Base-by-base conservation (phyloP, 1,140 invertebrate species). In the Protaetia brevitarsis region DNA sequence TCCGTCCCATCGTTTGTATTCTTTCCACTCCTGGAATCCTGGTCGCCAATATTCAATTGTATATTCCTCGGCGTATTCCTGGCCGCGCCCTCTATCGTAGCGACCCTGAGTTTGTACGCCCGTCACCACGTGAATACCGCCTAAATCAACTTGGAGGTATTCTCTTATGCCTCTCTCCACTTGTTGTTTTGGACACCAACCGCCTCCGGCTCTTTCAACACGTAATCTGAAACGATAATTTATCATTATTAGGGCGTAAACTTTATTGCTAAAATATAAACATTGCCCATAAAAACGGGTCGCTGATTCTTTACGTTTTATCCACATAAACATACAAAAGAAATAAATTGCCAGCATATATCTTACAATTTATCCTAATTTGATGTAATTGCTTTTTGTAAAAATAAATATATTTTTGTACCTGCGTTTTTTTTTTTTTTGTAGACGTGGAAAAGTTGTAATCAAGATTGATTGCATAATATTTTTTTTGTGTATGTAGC, bases 71-170 rank as follows among this genome's bases (percentile, higher is more conserved):
- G 88, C 84, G 76, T 87, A 94, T 75, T 94, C 92, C 69, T 87
- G 84, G 26, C 92, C 92, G 71, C 86, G 83, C 27, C 91, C 91
- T 68, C 89, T 87, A 64, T 89, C 89, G 79, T 87, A 92, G 19
- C 92, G 85, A 16, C 92, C 92, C 77, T 94, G 92, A 7, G 88
- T 89, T 74, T 91, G 88, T 45, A 94, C 85, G 27, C 82, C 85
- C 5, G 87, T 90, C 68, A 94, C 82, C 57, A 91, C 82, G 71
- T 86, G 85, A 29, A 87, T 79, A 16, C 78, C 77, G 0, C 79
- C 78, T n/a, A 94, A 80, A 73, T 92, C 87, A 51, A 94, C 86
- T 79, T 93, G 84, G n/a, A 93, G 76, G 77, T 87, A 94, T 76
- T 94, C 91, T 16, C 86, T 82, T 13, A 85, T 81, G 19, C 85